These are phyloP conservation scores for Ectemnius continuus DNA, from an alignment of 2,888 invertebrate species.

Conservation along the genomic window DNA sequence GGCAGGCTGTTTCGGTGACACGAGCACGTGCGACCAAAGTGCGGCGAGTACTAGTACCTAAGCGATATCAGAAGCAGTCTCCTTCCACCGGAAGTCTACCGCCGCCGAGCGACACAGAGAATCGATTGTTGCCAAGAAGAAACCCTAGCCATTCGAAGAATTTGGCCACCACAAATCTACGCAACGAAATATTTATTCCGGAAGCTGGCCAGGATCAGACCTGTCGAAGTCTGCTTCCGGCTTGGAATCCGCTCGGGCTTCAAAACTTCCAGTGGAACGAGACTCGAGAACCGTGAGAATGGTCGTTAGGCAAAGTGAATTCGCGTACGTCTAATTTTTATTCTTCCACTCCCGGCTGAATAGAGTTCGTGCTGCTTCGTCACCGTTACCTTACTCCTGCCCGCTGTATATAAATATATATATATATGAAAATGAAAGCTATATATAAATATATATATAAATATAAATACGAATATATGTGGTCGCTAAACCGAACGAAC, in stretches of 20 bases:
- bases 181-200: too few relatives aligned
- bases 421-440: conserved; percentile 74
- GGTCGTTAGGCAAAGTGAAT: too few relatives aligned
- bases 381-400: conserved; percentile 59
- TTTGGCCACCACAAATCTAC: too few relatives aligned
- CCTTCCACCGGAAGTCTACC: not conserved
- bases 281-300: too few relatives aligned
- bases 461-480: conserved; percentile 68
- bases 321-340: conserved; percentile 24
- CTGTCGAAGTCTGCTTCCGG: too few relatives aligned
- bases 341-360: conserved; percentile 26
- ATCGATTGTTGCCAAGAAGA: too few relatives aligned
- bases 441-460: conserved; percentile 57
- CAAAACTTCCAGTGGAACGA: too few relatives aligned
- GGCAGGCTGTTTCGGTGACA: not conserved
- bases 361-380: conserved; percentile 19
- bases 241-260: too few relatives aligned
- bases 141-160: too few relatives aligned
- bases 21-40: conserved; percentile 33
- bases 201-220: too few relatives aligned
- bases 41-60: conserved; percentile 11
- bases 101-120: too few relatives aligned
- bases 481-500: conserved; percentile 66
- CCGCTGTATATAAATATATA: conserved; percentile 76
- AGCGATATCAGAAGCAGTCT: conserved; percentile 13